Conservation (phyloP, 2,888 invertebrate genomes). For the Drosophila anomelani region DNA sequence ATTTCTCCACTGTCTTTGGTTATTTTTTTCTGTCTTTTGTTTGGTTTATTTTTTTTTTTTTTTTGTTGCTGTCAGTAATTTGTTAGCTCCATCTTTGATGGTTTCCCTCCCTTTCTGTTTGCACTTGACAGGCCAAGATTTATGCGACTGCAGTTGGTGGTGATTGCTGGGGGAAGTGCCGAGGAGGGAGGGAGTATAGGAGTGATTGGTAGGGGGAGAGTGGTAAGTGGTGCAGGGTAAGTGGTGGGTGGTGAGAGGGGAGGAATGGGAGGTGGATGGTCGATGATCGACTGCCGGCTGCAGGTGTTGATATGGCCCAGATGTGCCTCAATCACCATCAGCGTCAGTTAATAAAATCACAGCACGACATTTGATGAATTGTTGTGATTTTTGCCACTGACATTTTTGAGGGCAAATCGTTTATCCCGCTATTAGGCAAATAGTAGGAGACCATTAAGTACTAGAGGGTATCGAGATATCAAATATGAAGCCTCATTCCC, state of each 20-base stretch:
- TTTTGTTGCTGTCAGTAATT: slow-evolving; percentile 43
- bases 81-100: slow-evolving; percentile 52
- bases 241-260: background rate
- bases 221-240: background rate
- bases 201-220: background rate
- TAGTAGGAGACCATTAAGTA: slow-evolving; percentile 5
- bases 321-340: slow-evolving; percentile 78
- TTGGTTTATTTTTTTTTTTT: slow-evolving; percentile 10
- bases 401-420: slow-evolving; percentile 61
- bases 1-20: slow-evolving; percentile 4
- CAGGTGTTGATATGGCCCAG: slow-evolving; percentile 75
- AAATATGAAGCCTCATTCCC: background rate
- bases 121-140: slow-evolving; percentile 75
- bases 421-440: slow-evolving; percentile 64
- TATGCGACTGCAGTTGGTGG: slow-evolving; percentile 65
- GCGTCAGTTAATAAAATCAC: slow-evolving; percentile 79
- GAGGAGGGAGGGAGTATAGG: background rate
- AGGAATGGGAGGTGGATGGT: background rate
- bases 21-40: slow-evolving; percentile 9
- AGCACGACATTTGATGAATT: slow-evolving; percentile 74
- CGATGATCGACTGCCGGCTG: slow-evolving; percentile 50
- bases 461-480: background rate
- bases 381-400: slow-evolving; percentile 59
- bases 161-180: slow-evolving; percentile 26
- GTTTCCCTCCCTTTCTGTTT: slow-evolving; percentile 38